These are phyloP conservation scores for Aegithalos caudatus DNA, from an alignment of 2,113 vertebrate species.

Conservation along the genomic window DNA sequence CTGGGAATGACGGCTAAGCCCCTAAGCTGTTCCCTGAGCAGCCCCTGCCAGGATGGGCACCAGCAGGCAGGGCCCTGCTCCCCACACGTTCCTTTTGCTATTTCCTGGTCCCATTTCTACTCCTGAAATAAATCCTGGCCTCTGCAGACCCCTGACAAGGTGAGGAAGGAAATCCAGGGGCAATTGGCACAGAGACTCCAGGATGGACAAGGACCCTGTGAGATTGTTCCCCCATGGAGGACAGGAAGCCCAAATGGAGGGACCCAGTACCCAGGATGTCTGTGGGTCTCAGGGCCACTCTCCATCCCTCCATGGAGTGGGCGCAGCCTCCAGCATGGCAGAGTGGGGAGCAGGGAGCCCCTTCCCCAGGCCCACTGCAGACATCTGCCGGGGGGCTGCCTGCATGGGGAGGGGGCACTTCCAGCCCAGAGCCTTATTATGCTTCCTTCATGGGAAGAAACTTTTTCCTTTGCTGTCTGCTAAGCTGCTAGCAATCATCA, in stretches of 20 bases:
- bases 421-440: constrained; percentile 53
- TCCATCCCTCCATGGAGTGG: background rate
- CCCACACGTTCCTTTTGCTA: background rate
- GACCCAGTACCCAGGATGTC: background rate
- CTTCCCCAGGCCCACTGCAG: background rate
- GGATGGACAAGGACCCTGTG: fast-evolving
- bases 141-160: no score
- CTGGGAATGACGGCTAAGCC: background rate
- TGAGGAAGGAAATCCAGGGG: no score
- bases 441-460: constrained; percentile 61
- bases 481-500: constrained; percentile 75
- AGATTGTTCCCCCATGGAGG: background rate
- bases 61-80: background rate
- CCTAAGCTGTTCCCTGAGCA: background rate
- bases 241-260: background rate
- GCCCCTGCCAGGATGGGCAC: background rate
- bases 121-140: background rate
- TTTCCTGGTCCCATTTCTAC: background rate
- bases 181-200: no score
- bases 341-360: background rate
- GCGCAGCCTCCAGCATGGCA: background rate
- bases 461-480: constrained; percentile 62
- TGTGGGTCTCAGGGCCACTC: background rate
- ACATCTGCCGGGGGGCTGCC: constrained; percentile 20
- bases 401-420: background rate